Conservation (phyloP, 2,113 vertebrate genomes). For the human (Homo sapiens) region DNA sequence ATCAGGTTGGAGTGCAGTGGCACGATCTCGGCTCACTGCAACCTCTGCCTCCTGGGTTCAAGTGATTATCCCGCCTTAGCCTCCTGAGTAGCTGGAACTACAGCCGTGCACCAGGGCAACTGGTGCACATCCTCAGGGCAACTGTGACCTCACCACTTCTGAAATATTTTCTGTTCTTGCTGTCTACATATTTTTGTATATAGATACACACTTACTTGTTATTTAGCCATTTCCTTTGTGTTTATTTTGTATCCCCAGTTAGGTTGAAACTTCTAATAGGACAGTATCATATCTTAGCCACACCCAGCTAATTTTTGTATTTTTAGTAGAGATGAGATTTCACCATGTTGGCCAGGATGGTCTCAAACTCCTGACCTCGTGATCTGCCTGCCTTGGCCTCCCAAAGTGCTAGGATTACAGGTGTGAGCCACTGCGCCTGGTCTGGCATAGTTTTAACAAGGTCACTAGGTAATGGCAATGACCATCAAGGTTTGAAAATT, state of each 20-base stretch:
- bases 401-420: no score
- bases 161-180: not conserved
- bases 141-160: not conserved
- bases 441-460: not conserved
- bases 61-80: no score
- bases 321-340: no score
- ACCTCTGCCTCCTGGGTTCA: no score
- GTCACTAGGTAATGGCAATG: not conserved
- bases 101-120: no score
- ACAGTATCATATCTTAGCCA: not conserved
- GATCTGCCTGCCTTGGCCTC: no score
- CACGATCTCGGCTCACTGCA: no score
- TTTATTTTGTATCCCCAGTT: not conserved
- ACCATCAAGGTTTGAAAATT: not conserved
- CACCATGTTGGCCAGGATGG: no score
- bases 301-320: no score
- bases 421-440: accelerated
- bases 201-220: not conserved
- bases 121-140: not conserved
- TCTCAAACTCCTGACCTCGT: no score
- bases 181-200: not conserved
- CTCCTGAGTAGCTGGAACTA: no score
- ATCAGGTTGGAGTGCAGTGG: no score
- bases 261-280: not conserved
- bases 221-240: not conserved